Evolutionary conservation across 2,113 vertebrate species (phyloP).

Genomic region (Monopterus albus): DNA sequence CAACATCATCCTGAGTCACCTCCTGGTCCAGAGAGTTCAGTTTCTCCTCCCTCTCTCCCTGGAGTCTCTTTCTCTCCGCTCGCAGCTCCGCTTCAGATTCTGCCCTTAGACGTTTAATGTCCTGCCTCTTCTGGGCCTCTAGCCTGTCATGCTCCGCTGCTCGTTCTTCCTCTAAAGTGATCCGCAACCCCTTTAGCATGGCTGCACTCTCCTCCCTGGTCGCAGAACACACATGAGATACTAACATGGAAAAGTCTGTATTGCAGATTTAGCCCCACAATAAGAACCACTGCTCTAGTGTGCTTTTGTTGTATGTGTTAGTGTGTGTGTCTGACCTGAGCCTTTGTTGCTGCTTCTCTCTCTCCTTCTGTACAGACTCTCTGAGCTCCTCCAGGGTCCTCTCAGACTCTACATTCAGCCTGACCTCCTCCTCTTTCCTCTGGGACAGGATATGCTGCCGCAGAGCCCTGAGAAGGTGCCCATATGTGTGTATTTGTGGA

Average conservation of each 20-base stretch:
- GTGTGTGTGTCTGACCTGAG: constrained; percentile 81
- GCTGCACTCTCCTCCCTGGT: constrained; percentile 84
- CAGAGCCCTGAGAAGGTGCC: constrained; percentile 72
- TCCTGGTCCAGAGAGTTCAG: constrained; percentile 77
- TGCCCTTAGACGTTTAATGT: constrained; percentile 72
- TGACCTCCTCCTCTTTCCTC: constrained; percentile 78
- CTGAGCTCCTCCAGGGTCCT: constrained; percentile 73
- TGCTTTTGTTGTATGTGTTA: not conserved
- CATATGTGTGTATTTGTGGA: no score
- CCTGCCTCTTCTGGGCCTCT: constrained; percentile 69
- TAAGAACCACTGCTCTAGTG: not conserved
- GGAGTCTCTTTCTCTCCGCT: constrained; percentile 70
- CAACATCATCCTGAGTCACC: constrained; percentile 70
- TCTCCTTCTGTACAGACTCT: constrained; percentile 67
- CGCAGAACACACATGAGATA: not conserved
- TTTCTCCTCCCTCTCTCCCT: constrained; percentile 73
- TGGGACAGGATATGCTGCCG: constrained; percentile 76
- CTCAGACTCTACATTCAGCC: constrained; percentile 73
- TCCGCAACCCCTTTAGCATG: constrained; percentile 68
- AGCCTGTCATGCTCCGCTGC: constrained; percentile 65
- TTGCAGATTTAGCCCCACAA: not conserved
- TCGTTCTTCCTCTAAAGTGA: constrained; percentile 74
- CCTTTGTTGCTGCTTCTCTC: constrained; percentile 65
- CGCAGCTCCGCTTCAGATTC: constrained; percentile 77
- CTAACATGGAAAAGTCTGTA: not conserved